Base-by-base conservation (phyloP, 2,113 vertebrate genomes). In the Melanerpes aurifrons region DNA sequence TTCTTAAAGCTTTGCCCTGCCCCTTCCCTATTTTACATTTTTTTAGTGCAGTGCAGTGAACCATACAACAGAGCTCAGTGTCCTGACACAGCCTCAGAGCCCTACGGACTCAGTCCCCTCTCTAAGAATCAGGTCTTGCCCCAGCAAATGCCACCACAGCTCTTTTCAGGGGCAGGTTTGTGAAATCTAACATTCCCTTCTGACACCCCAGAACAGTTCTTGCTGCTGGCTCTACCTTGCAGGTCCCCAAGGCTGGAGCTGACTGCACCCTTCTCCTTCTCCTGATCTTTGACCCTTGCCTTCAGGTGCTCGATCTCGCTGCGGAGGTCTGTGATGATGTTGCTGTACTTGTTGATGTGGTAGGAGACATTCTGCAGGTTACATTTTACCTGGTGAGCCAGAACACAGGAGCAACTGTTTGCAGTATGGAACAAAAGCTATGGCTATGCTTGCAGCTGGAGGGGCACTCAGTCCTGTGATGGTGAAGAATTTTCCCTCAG, bases 301-400 rank as follows among this genome's bases (percentile, higher is more conserved):
- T 97, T 96, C 76, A 98, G 95, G 45, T 2, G 12, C 69, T 96
- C 25, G 0, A 95, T 97, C 90, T 98, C 96, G 59, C 94, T 67
- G 74, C 8, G 85, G 47, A 98, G 96, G 64, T 97, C 90, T 0
- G 90, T 32, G 17, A 97, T 96, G 82, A 97, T 95, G 50, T 93
- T 96, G 1, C 89, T 95, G 90, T 97, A 97, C 40, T 96, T 97
- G 0, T 94, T 63, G 0, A 97, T 95, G 90, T 93, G 97, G 89
- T 85, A 96, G 61, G 97, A 95, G 54, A 95, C 45, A 0, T 94
- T 97, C 50, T 80, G 70, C 61, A 98, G 96, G 86, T 98, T 98
- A 37, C 96, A 82, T 76, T 96, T 98, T 22, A 98, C 97, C 97
- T 98, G 85, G 69, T 4, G n/a, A 75, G 28, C 12, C 43, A 63